Conservation (phyloP, 2,797 vertebrate species). For the Myotis vivesi region DNA sequence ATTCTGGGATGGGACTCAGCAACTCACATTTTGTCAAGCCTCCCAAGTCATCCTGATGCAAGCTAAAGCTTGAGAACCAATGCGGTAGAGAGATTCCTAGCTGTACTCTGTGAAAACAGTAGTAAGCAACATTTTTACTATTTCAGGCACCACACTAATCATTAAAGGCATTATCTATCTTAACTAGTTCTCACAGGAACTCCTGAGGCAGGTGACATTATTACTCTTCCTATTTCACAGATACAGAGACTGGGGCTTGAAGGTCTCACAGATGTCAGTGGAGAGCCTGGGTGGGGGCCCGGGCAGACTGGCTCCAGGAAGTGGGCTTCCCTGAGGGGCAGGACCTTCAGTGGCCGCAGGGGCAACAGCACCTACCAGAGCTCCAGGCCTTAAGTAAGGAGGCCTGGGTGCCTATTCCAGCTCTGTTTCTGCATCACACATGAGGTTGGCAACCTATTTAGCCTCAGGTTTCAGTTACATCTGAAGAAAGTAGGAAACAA, state of each 20-base stretch:
- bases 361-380: neutral
- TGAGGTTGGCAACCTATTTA: neutral
- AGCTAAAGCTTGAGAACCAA: neutral
- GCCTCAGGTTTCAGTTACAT: neutral
- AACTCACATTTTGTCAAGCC: neutral
- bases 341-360: neutral
- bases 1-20: neutral
- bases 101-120: neutral
- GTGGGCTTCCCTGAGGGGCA: accelerated
- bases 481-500: neutral
- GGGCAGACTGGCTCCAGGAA: neutral
- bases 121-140: no score
- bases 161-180: neutral
- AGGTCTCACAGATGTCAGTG: neutral
- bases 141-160: no score
- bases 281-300: neutral
- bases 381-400: neutral
- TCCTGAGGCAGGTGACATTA: no score
- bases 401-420: neutral
- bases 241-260: neutral
- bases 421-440: neutral
- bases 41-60: neutral
- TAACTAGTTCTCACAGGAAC: neutral
- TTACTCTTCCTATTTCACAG: neutral
- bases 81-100: accelerated